A percentile compares a stretch with the other conserved stretches of the same genome.
Conservation (phyloP, 2,113 vertebrate species). For the Parotia lawesii region DNA sequence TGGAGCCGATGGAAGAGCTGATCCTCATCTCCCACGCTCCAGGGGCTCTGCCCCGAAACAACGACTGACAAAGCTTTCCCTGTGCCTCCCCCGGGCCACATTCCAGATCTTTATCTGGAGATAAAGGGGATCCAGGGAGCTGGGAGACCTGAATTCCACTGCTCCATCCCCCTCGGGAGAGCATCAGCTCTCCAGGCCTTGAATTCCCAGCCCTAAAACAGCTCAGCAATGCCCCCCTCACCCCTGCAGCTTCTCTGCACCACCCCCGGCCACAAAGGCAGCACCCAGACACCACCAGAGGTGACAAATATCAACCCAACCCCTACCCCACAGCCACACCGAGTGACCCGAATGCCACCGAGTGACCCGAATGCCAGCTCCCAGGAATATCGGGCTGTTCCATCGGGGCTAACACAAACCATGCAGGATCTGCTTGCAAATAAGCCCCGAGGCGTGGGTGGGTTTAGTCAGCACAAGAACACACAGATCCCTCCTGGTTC, state of each 20-base stretch:
- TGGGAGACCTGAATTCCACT: neutral
- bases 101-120: neutral
- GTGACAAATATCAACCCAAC: rapidly evolving
- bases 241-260: neutral
- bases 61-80: neutral
- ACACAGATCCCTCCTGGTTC: neutral
- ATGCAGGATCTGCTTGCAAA: constrained; percentile 44
- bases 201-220: neutral
- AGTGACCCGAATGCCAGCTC: neutral
- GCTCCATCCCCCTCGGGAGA: neutral
- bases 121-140: neutral
- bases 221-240: neutral
- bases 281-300: neutral
- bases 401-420: neutral
- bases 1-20: neutral
- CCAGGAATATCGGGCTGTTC: neutral
- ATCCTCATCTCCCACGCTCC: neutral
- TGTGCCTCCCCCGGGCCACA: neutral
- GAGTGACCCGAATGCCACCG: neutral
- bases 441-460: constrained; percentile 22
- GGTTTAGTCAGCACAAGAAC: constrained; percentile 47
- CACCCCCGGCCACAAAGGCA: neutral
- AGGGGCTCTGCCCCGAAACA: neutral
- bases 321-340: neutral
- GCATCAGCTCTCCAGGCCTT: neutral